Conservation (phyloP, 2,797 vertebrate genomes). For the Lateolabrax maculatus region DNA sequence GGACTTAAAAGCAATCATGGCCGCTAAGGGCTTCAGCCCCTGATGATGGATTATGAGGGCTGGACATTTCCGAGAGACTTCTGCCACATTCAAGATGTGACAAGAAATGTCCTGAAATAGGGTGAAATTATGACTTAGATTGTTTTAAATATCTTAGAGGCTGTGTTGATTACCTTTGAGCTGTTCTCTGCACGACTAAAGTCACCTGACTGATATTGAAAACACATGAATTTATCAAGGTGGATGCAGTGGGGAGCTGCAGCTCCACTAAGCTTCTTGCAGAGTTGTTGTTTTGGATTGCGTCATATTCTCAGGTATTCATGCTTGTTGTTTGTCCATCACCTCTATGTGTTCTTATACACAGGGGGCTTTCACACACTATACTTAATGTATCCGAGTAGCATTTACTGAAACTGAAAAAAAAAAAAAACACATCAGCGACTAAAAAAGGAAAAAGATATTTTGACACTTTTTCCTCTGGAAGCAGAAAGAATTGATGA, state of each 20-base stretch:
- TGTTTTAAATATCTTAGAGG: neutral
- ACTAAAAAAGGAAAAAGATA: neutral
- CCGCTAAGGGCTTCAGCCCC: neutral
- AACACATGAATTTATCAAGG: too few relatives aligned
- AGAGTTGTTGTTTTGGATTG: slow-evolving; percentile 40
- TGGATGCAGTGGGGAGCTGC: neutral
- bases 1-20: neutral
- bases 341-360: neutral
- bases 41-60: neutral
- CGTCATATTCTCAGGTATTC: slow-evolving; percentile 34
- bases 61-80: neutral
- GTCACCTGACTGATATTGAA: too few relatives aligned
- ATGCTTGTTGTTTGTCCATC: slow-evolving; percentile 14
- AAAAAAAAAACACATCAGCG: neutral
- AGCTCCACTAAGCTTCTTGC: slow-evolving; percentile 28
- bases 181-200: too few relatives aligned
- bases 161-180: neutral
- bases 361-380: neutral
- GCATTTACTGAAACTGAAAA: neutral
- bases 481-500: neutral
- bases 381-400: neutral
- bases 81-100: too few relatives aligned
- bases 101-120: too few relatives aligned
- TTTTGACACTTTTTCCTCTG: neutral
- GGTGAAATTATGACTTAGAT: neutral